Percentiles rank a stretch among this genome's conserved stretches.
Conservation (phyloP, 92 coral and sea anemone species). For the Paragorgia papillata region DNA sequence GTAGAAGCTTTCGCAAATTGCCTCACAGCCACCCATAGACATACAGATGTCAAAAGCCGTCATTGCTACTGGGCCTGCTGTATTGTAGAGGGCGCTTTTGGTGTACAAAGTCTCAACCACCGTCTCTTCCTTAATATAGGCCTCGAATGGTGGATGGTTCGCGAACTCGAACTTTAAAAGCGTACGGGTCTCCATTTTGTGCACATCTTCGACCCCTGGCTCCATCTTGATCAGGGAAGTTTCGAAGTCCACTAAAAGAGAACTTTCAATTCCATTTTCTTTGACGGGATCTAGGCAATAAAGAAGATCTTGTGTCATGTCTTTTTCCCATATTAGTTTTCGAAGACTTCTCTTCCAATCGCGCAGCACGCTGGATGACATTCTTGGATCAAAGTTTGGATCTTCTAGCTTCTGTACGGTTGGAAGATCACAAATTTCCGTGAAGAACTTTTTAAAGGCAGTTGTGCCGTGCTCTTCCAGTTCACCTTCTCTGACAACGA, state of each 20-base stretch:
- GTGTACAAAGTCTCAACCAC: slow-evolving; percentile 11
- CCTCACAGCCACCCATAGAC: slow-evolving; percentile 28
- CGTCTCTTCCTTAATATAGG: slow-evolving; percentile 2
- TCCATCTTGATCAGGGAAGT: not conserved
- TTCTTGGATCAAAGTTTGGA: slow-evolving; percentile 16
- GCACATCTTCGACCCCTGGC: not conserved
- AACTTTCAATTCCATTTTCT: too few species aligned
- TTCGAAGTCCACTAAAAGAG: not conserved
- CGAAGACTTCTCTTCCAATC: slow-evolving; percentile 21
- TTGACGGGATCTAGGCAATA: not conserved
- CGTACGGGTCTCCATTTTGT: slow-evolving; percentile 14
- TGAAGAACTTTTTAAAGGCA: slow-evolving; percentile 9
- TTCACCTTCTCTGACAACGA: slow-evolving; percentile 15
- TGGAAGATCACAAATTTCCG: slow-evolving; percentile 13
- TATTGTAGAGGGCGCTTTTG: slow-evolving; percentile 4
- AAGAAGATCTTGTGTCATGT: not conserved
- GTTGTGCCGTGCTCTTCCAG: slow-evolving; percentile 8
- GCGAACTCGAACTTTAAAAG: slow-evolving; percentile 9
- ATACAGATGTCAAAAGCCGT: slow-evolving; percentile 20
- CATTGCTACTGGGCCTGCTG: slow-evolving; percentile 18
- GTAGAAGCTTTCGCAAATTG: slow-evolving; percentile 27
- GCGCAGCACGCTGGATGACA: not conserved
- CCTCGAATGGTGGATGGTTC: slow-evolving; percentile 5
- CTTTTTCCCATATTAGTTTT: slow-evolving; percentile 21
- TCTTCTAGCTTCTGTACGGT: slow-evolving; percentile 2